Evolutionary conservation across 2,888 invertebrate genomes (phyloP).

Genomic region (Diaperis boleti): DNA sequence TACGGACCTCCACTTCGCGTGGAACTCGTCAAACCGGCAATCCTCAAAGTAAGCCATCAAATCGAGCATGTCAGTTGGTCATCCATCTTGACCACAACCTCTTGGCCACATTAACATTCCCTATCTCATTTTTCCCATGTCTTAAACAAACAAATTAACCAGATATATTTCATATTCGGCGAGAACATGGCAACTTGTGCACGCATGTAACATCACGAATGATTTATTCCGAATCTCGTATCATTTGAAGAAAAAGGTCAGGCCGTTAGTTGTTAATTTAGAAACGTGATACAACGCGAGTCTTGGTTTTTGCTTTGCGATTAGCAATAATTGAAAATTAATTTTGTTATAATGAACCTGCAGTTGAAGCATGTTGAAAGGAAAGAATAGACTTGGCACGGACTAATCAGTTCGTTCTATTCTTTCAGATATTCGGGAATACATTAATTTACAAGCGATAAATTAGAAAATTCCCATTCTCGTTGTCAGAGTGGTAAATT

Average conservation of each 20-base stretch:
- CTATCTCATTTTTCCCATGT: slow-evolving; percentile 58
- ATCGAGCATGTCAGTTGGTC: slow-evolving; percentile 54
- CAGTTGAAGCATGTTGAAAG: slow-evolving; percentile 7
- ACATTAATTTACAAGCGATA: slow-evolving; percentile 41
- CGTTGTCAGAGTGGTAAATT: slow-evolving; percentile 49
- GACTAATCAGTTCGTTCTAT: slow-evolving; percentile 21
- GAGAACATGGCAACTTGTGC: slow-evolving; percentile 52
- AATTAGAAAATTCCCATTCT: slow-evolving; percentile 46
- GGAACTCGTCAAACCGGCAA: slow-evolving; percentile 33
- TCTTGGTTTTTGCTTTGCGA: slow-evolving; percentile 2
- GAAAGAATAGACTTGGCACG: slow-evolving; percentile 18
- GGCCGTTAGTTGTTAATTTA: slow-evolving; percentile 36
- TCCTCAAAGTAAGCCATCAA: slow-evolving; percentile 50
- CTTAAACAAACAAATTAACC: slow-evolving; percentile 63
- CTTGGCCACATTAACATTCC: slow-evolving; percentile 56
- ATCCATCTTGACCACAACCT: slow-evolving; percentile 55
- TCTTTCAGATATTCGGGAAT: slow-evolving; percentile 41
- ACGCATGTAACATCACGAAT: slow-evolving; percentile 57
- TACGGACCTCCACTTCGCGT: slow-evolving; percentile 15
- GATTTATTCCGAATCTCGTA: slow-evolving; percentile 57
- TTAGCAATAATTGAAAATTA: slow-evolving; percentile 20
- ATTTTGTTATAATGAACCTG: slow-evolving; percentile 14
- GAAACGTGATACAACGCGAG: background rate
- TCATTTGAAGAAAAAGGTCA: slow-evolving; percentile 46
- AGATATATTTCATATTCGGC: slow-evolving; percentile 57